Evolutionary conservation across 2,888 invertebrate species (phyloP).

Genomic region (Dolichomitus sp.): DNA sequence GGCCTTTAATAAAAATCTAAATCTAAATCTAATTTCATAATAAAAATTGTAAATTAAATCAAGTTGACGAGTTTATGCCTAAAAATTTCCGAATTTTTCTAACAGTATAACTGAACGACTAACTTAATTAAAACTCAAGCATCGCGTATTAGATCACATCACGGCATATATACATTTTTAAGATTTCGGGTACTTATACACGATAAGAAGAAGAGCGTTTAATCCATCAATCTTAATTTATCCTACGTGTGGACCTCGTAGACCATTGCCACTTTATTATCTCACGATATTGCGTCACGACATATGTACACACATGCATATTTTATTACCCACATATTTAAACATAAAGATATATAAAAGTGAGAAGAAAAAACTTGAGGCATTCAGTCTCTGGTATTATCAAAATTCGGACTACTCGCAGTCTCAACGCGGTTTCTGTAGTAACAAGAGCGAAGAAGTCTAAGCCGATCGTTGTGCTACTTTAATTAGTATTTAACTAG

Average conservation of each 20-base stretch:
- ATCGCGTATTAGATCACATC: too few relatives aligned
- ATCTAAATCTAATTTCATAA: too few relatives aligned
- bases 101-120: too few relatives aligned
- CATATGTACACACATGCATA: not conserved
- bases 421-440: not conserved
- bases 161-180: not conserved
- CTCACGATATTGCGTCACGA: not conserved
- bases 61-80: too few relatives aligned
- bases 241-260: not conserved
- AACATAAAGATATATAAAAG: not conserved
- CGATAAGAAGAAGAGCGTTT: slow-evolving; percentile 4
- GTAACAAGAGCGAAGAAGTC: not conserved
- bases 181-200: not conserved
- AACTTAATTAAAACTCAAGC: too few relatives aligned
- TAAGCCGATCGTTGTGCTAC: too few relatives aligned
- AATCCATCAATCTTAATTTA: not conserved
- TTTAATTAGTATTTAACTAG: not conserved
- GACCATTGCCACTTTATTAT: not conserved
- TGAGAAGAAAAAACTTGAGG: not conserved
- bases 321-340: not conserved
- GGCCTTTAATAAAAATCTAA: too few relatives aligned
- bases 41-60: too few relatives aligned
- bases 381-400: too few relatives aligned
- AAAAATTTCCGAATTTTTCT: too few relatives aligned
- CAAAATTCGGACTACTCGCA: too few relatives aligned